Evolutionary conservation across 1,140 invertebrate genomes (phyloP).

Genomic region (Drosophila elegans): DNA sequence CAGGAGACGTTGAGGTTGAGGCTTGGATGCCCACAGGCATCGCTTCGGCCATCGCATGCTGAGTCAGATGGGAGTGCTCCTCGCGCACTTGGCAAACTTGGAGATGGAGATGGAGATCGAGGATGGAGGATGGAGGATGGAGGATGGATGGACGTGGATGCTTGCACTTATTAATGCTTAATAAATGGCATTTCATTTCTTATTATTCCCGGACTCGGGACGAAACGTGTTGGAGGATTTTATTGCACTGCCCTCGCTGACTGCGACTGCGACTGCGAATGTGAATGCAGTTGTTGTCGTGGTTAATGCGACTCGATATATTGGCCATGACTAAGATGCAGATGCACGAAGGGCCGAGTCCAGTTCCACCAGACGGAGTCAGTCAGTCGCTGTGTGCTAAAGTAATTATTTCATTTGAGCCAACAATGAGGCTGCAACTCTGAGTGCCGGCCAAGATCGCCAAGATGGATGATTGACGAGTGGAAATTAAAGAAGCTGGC

Average conservation of each 20-base stretch:
- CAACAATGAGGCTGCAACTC: constrained; percentile 82
- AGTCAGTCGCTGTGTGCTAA: constrained; percentile 70
- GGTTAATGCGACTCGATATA: constrained; percentile 81
- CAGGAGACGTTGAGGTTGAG: neutral
- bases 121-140: constrained; percentile 45
- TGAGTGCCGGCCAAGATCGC: constrained; percentile 42
- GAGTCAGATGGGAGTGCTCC: constrained; percentile 45
- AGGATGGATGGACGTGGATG: constrained; percentile 72
- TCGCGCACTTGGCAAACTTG: constrained; percentile 20
- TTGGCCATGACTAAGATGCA: constrained; percentile 81
- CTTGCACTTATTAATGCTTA: constrained; percentile 84
- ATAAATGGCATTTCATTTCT: constrained; percentile 85
- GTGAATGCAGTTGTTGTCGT: constrained; percentile 42
- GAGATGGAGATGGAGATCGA: constrained; percentile 59
- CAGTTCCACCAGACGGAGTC: constrained; percentile 21
- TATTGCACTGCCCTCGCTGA: constrained; percentile 52
- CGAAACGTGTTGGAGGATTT: constrained; percentile 72
- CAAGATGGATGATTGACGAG: constrained; percentile 78
- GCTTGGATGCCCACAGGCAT: constrained; percentile 47
- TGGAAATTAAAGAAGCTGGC: constrained; percentile 80
- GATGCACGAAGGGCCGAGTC: constrained; percentile 30
- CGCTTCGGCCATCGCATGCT: constrained; percentile 55
- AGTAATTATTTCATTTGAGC: constrained; percentile 84
- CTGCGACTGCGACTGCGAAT: neutral
- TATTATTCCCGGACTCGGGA: constrained; percentile 79